Evolutionary conservation across 2,888 invertebrate species (phyloP).

Genomic region (Idaea biselata): DNA sequence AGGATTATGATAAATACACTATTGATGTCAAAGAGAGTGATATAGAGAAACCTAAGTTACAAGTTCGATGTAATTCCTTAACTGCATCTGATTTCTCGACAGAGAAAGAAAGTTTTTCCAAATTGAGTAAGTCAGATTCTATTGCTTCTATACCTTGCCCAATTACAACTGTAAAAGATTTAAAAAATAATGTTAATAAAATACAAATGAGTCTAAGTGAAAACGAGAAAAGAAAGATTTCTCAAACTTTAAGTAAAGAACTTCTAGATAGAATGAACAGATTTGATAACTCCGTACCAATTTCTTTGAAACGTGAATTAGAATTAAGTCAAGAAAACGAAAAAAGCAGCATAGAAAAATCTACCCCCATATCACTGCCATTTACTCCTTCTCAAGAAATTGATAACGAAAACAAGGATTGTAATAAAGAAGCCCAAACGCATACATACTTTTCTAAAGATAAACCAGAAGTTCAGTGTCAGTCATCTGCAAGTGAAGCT

Average conservation of each 20-base stretch:
- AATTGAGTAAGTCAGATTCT: slow-evolving; percentile 77
- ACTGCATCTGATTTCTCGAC: slow-evolving; percentile 65
- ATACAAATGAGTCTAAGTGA: slow-evolving; percentile 81
- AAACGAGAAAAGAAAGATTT: slow-evolving; percentile 86
- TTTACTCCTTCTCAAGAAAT: slow-evolving; percentile 9
- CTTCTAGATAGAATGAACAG: slow-evolving; percentile 83
- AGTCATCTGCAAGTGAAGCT: slow-evolving; percentile 83
- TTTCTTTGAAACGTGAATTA: slow-evolving; percentile 75
- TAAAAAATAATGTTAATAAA: slow-evolving; percentile 73
- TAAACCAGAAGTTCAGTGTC: slow-evolving; percentile 55
- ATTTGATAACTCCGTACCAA: slow-evolving; percentile 48
- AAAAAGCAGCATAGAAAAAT: slow-evolving; percentile 18
- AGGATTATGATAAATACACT: slow-evolving; percentile 76
- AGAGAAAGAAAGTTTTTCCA: slow-evolving; percentile 54
- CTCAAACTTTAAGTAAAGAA: slow-evolving; percentile 87
- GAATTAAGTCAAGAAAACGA: slow-evolving; percentile 77
- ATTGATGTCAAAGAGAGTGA: slow-evolving; percentile 79
- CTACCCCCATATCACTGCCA: background rate
- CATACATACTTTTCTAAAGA: slow-evolving; percentile 49
- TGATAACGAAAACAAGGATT: slow-evolving; percentile 15
- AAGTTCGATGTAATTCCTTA: slow-evolving; percentile 81
- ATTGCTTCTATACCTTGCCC: slow-evolving; percentile 77
- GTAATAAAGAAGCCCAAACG: slow-evolving; percentile 22
- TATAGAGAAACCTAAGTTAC: slow-evolving; percentile 61
- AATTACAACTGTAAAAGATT: slow-evolving; percentile 64